Evolutionary conservation across 2,888 invertebrate genomes (phyloP), one percentile per base, ranked within the genome.

Genomic region (Calephelis perditalis): DNA sequence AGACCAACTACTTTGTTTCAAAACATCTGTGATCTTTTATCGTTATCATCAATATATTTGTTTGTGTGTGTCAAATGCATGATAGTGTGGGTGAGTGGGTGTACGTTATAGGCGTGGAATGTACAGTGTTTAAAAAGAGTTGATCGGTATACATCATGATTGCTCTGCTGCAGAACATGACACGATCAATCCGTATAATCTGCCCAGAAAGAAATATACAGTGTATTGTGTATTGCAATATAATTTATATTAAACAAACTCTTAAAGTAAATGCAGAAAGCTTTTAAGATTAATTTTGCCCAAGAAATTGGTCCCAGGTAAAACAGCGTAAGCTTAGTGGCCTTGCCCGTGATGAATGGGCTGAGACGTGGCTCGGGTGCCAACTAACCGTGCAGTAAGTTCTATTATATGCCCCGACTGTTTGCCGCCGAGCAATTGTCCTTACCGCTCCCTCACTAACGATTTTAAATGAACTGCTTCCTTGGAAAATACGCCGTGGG

Each of bases 331-430:
- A 73, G 71, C 71, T 68, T 67, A 64, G 67, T 63, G 71, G 72
- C 72, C 76, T 76, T 68, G 72, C 65, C 65, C 68, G 73, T 81
- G 79, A 82, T 81, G 78, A 81, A 82, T 80, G 77, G 78, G 73
- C 65, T 66, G 68, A 66, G 64, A 80, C 76, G 80, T 77, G 77
- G 72, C 67, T 66, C 64, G 77, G 68, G 69, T 74, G 67, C 72
- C 70, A 73, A 76, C 68, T 67, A 71, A 66, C 70, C 65, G 7
- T 36, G 46, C 40, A 56, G 57, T 60, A 54, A 59, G 43, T 43
- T 56, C 59, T 59, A 44, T 59, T 59, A 59, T 59, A 45, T 45
- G 52, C 35, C 7, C 35, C 49, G 26, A 49, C 47, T 65, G 60
- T 60, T 67, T 64, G 10, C 37, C 12, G 36, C 15, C 40, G n/a